Conservation (phyloP, 2,888 invertebrate genomes). For the Ceriagrion tenellum region DNA sequence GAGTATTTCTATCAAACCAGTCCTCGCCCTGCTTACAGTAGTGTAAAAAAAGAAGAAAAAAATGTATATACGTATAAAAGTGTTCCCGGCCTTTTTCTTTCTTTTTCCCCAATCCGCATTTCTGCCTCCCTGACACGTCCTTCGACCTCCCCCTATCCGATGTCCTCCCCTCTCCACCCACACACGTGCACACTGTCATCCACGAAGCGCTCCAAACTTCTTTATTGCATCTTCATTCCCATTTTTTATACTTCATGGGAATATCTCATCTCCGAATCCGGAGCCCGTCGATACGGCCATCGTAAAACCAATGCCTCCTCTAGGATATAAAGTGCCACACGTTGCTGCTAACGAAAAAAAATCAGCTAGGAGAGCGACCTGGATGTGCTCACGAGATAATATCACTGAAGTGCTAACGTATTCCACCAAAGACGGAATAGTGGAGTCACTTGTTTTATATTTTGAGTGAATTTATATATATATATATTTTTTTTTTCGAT, state of each 20-base stretch:
- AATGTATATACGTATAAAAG: neutral
- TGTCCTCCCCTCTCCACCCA: neutral
- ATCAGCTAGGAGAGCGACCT: neutral
- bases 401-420: neutral
- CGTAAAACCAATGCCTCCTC: slow-evolving; percentile 43
- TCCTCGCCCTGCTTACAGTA: no score
- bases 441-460: no score
- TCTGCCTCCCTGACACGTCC: neutral
- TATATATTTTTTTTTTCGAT: no score
- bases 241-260: slow-evolving; percentile 43
- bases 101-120: neutral
- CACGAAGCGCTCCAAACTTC: slow-evolving; percentile 24
- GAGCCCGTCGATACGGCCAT: slow-evolving; percentile 5
- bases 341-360: neutral
- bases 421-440: neutral
- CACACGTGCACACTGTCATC: slow-evolving; percentile 8
- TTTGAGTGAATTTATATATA: no score
- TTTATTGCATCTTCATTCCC: slow-evolving; percentile 9
- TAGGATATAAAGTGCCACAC: neutral
- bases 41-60: no score
- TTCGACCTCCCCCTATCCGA: neutral
- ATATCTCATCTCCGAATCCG: slow-evolving; percentile 34
- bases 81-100: neutral
- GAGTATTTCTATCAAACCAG: neutral
- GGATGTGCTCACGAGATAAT: neutral